These are phyloP conservation scores for Oikopleura dioica DNA, from an alignment of 23 tunicate species.

Conservation along the genomic window DNA sequence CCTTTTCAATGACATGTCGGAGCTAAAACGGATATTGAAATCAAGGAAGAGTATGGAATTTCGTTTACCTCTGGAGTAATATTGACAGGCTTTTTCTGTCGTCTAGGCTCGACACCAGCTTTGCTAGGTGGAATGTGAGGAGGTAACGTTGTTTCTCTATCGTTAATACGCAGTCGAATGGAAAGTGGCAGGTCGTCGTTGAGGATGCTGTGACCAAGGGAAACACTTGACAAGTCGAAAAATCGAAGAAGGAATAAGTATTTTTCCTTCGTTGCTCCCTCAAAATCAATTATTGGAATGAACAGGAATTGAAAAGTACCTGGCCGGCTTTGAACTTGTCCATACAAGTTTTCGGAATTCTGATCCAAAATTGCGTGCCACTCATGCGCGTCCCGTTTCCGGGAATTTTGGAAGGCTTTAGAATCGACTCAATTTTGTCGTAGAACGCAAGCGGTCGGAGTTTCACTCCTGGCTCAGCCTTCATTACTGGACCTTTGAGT, in stretches of 20 bases:
- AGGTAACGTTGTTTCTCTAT: slow-evolving; percentile 18
- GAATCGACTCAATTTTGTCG: neutral
- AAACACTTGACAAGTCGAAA: neutral
- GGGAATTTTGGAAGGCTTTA: neutral
- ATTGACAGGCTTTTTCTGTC: slow-evolving; percentile 28
- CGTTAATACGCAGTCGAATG: slow-evolving; percentile 22
- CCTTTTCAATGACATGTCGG: neutral
- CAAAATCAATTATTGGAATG: neutral
- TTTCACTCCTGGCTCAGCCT: neutral
- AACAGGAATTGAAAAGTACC: neutral
- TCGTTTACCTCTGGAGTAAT: slow-evolving; percentile 18
- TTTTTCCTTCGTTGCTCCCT: neutral
- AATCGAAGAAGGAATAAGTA: neutral
- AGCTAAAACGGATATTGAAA: neutral
- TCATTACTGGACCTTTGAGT: neutral
- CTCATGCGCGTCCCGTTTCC: neutral
- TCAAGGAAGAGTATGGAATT: neutral
- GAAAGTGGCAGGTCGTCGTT: neutral
- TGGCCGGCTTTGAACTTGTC: neutral
- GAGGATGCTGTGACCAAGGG: neutral
- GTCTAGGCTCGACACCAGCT: slow-evolving; percentile 38
- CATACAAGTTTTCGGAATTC: neutral
- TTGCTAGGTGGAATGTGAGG: slow-evolving; percentile 45
- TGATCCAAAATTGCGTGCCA: neutral
- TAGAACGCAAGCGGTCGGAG: neutral